phyloP scores from a whole-genome alignment of 92 coral and sea anemone species.

The Scolanthus callimorphus region DNA sequence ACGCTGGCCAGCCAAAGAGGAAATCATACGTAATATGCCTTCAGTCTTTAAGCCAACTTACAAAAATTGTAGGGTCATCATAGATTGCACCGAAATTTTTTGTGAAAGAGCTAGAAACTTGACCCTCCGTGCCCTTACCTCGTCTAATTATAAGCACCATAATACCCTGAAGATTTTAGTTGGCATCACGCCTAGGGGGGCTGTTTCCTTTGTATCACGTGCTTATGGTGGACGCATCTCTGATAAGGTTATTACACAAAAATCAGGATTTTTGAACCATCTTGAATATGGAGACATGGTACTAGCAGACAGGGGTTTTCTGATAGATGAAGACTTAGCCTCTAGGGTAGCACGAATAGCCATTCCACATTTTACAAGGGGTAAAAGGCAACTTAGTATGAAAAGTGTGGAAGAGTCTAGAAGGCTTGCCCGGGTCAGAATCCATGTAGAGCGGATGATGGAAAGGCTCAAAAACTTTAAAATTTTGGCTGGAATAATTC shows the following conservation, averaged over 20 bases:
- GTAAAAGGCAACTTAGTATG: conserved; percentile 27
- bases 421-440: conserved; percentile 26
- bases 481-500: conserved; percentile 11
- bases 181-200: conserved; percentile 51
- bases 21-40: not conserved
- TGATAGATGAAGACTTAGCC: conserved; percentile 43
- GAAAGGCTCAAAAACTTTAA: conserved; percentile 40
- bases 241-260: conserved; percentile 38
- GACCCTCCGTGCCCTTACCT: conserved; percentile 41
- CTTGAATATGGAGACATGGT: conserved; percentile 43
- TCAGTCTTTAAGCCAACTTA: conserved; percentile 28
- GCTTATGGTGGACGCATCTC: conserved; percentile 50
- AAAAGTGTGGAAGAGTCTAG: conserved; percentile 19
- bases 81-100: conserved; percentile 50
- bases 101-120: conserved; percentile 39
- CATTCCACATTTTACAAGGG: conserved; percentile 32
- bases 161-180: conserved; percentile 44
- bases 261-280: conserved; percentile 35
- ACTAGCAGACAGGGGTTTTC: conserved; percentile 54
- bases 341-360: conserved; percentile 32
- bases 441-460: conserved; percentile 38
- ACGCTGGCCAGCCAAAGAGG: not conserved
- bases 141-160: conserved; percentile 47
- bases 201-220: conserved; percentile 39
- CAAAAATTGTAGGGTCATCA: conserved; percentile 36